Percentiles rank a stretch among this genome's conserved stretches.
Evolutionary conservation across 2,888 invertebrate species (phyloP).

Genomic region (Ophonus ardosiacus): DNA sequence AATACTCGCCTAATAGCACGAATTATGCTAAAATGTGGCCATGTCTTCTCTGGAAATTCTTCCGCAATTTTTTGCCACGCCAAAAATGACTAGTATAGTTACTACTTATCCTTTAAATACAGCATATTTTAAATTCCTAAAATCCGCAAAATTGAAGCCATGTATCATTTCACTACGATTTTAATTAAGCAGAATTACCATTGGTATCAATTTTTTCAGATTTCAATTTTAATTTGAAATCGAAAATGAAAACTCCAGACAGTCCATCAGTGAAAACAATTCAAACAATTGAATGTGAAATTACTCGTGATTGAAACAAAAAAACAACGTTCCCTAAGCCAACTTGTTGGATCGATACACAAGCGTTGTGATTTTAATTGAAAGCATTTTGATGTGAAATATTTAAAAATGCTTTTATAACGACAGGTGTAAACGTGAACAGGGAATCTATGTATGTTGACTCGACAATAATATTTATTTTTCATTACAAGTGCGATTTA

Average conservation of each 20-base stretch:
- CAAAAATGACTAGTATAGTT: no score
- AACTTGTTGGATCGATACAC: slow-evolving; percentile 30
- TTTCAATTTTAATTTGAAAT: slow-evolving; percentile 39
- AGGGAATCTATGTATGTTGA: not conserved
- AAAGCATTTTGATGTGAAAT: slow-evolving; percentile 36
- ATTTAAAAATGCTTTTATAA: slow-evolving; percentile 42
- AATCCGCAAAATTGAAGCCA: not conserved
- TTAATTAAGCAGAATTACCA: not conserved
- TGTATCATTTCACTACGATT: not conserved
- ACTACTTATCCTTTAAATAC: no score
- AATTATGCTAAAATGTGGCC: no score
- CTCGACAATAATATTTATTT: not conserved
- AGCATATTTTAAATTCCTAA: not conserved
- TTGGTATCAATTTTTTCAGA: slow-evolving; percentile 6
- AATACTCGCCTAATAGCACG: no score
- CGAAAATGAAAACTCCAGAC: slow-evolving; percentile 18
- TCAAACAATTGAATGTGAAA: slow-evolving; percentile 40
- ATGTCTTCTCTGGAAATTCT: no score
- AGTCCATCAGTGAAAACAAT: slow-evolving; percentile 30
- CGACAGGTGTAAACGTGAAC: not conserved
- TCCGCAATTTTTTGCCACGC: no score
- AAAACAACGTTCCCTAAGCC: slow-evolving; percentile 28
- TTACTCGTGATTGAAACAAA: slow-evolving; percentile 42
- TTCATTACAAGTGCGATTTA: not conserved
- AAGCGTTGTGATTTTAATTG: slow-evolving; percentile 13